A percentile compares a stretch with the other conserved stretches of the same genome.
These are phyloP conservation scores for Sphenopsis melanotis DNA, from an alignment of 2,797 vertebrate species.

Conservation along the genomic window DNA sequence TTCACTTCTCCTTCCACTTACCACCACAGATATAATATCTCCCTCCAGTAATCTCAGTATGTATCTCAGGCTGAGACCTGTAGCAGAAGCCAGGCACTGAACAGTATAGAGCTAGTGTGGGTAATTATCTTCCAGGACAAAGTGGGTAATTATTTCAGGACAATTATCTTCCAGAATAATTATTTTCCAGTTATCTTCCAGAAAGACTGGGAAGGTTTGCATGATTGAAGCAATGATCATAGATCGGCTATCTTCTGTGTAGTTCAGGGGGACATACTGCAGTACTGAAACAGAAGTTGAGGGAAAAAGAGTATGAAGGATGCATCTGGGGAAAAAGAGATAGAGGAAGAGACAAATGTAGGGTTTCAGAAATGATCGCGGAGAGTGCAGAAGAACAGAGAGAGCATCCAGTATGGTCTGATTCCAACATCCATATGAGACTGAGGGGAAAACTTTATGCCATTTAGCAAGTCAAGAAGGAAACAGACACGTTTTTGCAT, in stretches of 20 bases:
- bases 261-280: accelerated
- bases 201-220: background rate
- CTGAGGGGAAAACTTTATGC: background rate
- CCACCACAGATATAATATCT: background rate
- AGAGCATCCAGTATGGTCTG: background rate
- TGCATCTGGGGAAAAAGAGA: background rate
- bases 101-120: background rate
- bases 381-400: background rate
- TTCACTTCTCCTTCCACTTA: background rate
- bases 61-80: background rate
- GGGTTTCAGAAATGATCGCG: background rate
- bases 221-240: background rate
- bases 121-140: background rate
- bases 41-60: background rate
- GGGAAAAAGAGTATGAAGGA: background rate
- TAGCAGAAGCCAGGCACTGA: background rate
- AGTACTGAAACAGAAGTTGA: background rate
- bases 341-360: background rate
- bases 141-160: background rate
- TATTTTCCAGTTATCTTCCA: background rate
- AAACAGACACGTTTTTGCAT: background rate
- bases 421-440: background rate
- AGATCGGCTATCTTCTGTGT: background rate
- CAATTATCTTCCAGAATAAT: background rate
- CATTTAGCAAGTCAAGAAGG: background rate